These are phyloP conservation scores for Gymnoscopelus braueri DNA, from an alignment of 2,797 vertebrate species.

Conservation along the genomic window DNA sequence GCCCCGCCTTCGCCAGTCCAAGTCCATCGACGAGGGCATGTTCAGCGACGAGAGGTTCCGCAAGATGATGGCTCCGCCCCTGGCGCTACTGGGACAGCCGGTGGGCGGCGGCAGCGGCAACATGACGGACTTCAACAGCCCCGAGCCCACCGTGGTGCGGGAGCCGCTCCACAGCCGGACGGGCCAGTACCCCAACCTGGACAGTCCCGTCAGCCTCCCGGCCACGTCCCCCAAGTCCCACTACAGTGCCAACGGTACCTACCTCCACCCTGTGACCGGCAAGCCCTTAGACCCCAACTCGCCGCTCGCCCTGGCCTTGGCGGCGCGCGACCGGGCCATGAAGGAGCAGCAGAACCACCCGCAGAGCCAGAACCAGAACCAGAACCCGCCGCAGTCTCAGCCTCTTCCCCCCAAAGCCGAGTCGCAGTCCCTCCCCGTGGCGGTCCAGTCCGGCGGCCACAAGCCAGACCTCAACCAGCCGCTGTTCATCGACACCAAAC, in stretches of 20 bases:
- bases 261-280: conserved; percentile 92
- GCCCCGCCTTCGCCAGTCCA: conserved; percentile 87
- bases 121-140: conserved; percentile 86
- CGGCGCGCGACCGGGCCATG: conserved; percentile 92
- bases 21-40: conserved; percentile 90
- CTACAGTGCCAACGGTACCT: conserved; percentile 75
- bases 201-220: conserved; percentile 85
- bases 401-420: conserved; percentile 29
- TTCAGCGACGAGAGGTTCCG: conserved; percentile 86
- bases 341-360: conserved; percentile 91
- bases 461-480: conserved; percentile 97
- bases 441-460: no score
- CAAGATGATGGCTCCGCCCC: conserved; percentile 80
- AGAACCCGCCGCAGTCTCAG: no score
- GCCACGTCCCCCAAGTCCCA: conserved; percentile 76
- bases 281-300: conserved; percentile 93
- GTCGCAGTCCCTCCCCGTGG: conserved; percentile 70
- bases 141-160: conserved; percentile 82
- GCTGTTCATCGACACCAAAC: conserved; percentile 95
- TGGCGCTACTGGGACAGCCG: conserved; percentile 64
- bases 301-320: conserved; percentile 91
- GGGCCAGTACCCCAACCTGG: conserved; percentile 84
- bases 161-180: conserved; percentile 84
- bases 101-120: conserved; percentile 76
- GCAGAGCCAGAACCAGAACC: conserved; percentile 71